phyloP scores from a whole-genome alignment of 1,140 invertebrate species.

The Philopotamus ludificatus region DNA sequence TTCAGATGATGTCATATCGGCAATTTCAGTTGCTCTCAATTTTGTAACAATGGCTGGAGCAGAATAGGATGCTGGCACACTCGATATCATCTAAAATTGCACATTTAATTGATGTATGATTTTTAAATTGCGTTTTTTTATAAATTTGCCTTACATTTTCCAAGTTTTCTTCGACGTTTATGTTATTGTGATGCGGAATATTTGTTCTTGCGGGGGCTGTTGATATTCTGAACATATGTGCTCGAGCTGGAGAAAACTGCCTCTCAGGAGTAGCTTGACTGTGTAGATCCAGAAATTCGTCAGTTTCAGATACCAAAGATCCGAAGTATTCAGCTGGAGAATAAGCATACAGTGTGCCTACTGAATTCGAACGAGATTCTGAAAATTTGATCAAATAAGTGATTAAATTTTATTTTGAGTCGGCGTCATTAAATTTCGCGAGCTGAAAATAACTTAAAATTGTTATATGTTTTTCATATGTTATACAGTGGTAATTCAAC shows the following conservation, averaged over 20 bases:
- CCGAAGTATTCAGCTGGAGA: constrained; percentile 55
- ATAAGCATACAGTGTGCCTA: constrained; percentile 56
- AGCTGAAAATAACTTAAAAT: too few relatives aligned
- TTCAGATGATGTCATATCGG: constrained; percentile 30
- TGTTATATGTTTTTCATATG: too few relatives aligned
- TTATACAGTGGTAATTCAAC: too few relatives aligned
- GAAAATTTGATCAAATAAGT: too few relatives aligned
- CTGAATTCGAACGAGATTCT: constrained; percentile 62
- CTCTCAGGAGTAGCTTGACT: constrained; percentile 45
- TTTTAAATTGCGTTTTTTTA: neutral
- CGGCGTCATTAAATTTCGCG: too few relatives aligned
- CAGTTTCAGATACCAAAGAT: constrained; percentile 57
- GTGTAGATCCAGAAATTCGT: constrained; percentile 59
- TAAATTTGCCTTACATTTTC: neutral
- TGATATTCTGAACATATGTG: constrained; percentile 16
- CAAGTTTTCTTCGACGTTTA: constrained; percentile 9
- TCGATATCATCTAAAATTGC: constrained; percentile 24
- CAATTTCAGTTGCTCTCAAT: constrained; percentile 15
- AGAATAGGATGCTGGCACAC: constrained; percentile 35
- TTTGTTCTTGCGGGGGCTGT: constrained; percentile 31
- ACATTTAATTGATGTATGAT: neutral
- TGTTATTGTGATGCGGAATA: neutral
- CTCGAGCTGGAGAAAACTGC: constrained; percentile 9
- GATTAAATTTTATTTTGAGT: too few relatives aligned
- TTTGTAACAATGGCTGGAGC: constrained; percentile 36